Conservation (phyloP, 2,888 invertebrate species). For the Drepana falcataria region DNA sequence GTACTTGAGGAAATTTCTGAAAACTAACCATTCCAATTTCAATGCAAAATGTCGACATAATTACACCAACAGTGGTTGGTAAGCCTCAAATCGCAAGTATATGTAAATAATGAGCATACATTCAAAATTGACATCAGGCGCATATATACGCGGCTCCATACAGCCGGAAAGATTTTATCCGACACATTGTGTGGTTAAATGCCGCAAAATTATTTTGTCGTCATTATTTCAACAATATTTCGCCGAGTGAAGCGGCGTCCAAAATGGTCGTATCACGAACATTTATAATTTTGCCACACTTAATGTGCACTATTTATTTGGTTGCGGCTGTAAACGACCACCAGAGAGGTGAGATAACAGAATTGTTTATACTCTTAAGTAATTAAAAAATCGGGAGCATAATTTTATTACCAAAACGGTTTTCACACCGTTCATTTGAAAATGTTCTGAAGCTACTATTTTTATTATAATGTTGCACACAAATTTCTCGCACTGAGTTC, state of each 20-base stretch:
- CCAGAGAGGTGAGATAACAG: background rate
- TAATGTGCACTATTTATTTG: conserved; percentile 8
- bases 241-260: conserved; percentile 14
- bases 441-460: no score
- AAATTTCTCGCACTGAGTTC: no score
- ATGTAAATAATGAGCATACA: background rate
- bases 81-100: background rate
- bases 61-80: background rate
- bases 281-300: conserved; percentile 14
- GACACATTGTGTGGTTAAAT: conserved; percentile 15
- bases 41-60: background rate
- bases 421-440: no score
- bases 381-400: no score
- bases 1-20: no score
- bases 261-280: conserved; percentile 20
- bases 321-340: conserved; percentile 10
- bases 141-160: conserved; percentile 18
- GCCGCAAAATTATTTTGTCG: conserved; percentile 11
- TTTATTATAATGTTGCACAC: no score
- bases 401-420: no score
- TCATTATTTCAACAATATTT: conserved; percentile 22
- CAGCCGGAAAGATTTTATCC: conserved; percentile 27
- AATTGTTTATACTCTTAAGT: background rate
- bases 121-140: conserved; percentile 1
- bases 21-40: background rate